These are phyloP conservation scores for Leucozona laternaria DNA, from an alignment of 2,888 invertebrate genomes.

Conservation along the genomic window DNA sequence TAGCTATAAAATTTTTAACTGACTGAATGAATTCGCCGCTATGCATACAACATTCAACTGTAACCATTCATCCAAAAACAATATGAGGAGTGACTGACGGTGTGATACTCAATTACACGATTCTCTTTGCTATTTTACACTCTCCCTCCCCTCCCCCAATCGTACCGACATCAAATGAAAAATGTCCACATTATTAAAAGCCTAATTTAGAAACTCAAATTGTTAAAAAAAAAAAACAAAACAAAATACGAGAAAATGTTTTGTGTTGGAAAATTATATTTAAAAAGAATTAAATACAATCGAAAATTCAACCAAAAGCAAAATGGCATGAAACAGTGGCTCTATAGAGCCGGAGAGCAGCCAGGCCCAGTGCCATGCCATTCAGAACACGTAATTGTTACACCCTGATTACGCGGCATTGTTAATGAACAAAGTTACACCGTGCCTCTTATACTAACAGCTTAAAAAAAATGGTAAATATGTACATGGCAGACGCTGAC, in stretches of 20 bases:
- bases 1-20: constrained; percentile 10
- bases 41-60: not conserved
- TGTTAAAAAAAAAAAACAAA: constrained; percentile 63
- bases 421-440: constrained; percentile 71
- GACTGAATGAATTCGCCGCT: not conserved
- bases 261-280: constrained; percentile 58
- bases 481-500: constrained; percentile 19
- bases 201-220: constrained; percentile 70
- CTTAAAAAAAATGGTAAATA: constrained; percentile 61
- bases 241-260: constrained; percentile 60
- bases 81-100: constrained; percentile 18
- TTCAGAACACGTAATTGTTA: constrained; percentile 76
- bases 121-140: not conserved
- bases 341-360: constrained; percentile 20
- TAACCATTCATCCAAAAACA: constrained; percentile 26
- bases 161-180: not conserved
- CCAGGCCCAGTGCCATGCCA: constrained; percentile 69
- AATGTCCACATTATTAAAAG: constrained; percentile 44
- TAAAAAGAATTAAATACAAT: constrained; percentile 51
- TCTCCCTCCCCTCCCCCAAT: not conserved
- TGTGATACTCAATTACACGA: constrained; percentile 19
- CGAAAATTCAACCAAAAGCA: constrained; percentile 2
- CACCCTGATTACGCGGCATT: constrained; percentile 76
- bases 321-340: constrained; percentile 24
- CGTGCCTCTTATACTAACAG: constrained; percentile 26